Evolutionary conservation across 2,113 vertebrate genomes (phyloP).

Genomic region (Anas platyrhynchos): DNA sequence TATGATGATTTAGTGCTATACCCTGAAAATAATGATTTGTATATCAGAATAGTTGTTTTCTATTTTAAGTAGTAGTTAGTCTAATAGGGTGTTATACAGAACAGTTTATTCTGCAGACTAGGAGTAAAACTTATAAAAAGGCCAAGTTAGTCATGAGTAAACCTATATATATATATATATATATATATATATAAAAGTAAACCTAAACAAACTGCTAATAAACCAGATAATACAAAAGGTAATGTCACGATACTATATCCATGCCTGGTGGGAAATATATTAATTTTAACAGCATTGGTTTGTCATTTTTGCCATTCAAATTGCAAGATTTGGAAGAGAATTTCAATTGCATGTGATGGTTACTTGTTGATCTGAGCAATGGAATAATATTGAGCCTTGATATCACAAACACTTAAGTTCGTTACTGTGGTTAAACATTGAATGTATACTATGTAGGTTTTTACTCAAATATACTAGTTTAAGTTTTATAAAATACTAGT

Average conservation of each 20-base stretch:
- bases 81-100: neutral
- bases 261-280: neutral
- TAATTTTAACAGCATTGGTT: neutral
- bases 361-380: neutral
- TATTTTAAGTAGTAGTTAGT: neutral
- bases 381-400: neutral
- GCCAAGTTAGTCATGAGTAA: neutral
- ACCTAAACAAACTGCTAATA: neutral
- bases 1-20: neutral
- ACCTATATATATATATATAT: no score
- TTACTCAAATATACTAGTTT: neutral
- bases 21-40: neutral
- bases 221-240: neutral
- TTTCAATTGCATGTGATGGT: neutral
- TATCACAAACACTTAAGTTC: neutral
- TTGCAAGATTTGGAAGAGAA: neutral
- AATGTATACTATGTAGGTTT: neutral
- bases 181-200: neutral
- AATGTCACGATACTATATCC: neutral
- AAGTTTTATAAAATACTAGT: neutral
- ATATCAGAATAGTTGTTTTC: neutral
- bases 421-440: neutral
- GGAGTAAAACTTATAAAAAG: neutral
- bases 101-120: neutral
- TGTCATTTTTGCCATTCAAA: neutral